phyloP scores from a whole-genome alignment of 2,113 vertebrate species.

The Atractosteus spatula region DNA sequence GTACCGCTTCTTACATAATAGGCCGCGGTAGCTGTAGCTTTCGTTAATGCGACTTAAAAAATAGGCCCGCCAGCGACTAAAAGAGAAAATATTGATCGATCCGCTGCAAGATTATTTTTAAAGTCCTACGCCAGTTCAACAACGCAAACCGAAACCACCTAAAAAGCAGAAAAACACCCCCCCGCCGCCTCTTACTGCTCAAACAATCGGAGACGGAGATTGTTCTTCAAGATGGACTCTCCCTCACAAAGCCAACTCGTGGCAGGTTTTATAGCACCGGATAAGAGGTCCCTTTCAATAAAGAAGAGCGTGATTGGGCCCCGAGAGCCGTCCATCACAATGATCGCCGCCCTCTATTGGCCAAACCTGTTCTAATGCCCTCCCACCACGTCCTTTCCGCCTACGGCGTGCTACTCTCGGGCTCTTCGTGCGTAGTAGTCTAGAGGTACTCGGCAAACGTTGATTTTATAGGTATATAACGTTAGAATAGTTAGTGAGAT shows the following conservation, averaged over 20 bases:
- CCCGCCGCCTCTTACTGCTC: slow-evolving; percentile 20
- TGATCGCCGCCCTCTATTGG: neutral
- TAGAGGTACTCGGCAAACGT: slow-evolving; percentile 48
- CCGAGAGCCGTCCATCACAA: slow-evolving; percentile 25
- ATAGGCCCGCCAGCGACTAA: neutral
- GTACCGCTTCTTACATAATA: slow-evolving; percentile 2
- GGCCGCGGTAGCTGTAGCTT: neutral
- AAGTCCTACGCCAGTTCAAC: too few relatives aligned
- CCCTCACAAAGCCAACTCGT: slow-evolving; percentile 65
- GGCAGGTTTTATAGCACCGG: slow-evolving; percentile 70
- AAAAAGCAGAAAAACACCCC: too few relatives aligned
- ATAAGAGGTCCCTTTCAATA: slow-evolving; percentile 38
- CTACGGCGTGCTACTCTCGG: slow-evolving; percentile 65
- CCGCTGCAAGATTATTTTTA: too few relatives aligned
- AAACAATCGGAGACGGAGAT: slow-evolving; percentile 35
- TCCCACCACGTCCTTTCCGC: slow-evolving; percentile 61
- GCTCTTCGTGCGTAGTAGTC: slow-evolving; percentile 53
- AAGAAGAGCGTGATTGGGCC: slow-evolving; percentile 43
- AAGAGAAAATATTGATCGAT: neutral
- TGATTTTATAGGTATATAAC: neutral
- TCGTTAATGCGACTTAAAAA: too few relatives aligned
- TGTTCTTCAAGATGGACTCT: slow-evolving; percentile 69
- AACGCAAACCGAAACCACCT: too few relatives aligned
- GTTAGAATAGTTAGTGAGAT: neutral
- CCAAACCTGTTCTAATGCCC: slow-evolving; percentile 30